phyloP scores from a whole-genome alignment of 1,140 invertebrate species.

The Dinothrombium tinctorium region DNA sequence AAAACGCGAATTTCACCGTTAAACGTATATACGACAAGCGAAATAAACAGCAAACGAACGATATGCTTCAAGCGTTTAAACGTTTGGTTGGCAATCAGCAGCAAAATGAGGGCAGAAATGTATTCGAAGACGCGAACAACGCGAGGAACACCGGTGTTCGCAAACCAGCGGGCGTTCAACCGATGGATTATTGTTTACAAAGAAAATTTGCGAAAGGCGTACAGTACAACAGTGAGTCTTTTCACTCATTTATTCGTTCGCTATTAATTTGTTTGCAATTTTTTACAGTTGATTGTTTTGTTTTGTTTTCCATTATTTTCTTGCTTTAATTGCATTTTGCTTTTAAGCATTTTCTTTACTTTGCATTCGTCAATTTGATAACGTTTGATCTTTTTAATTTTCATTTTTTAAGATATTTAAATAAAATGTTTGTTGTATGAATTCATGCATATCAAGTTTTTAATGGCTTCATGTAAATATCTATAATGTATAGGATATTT shows the following conservation, averaged over 20 bases:
- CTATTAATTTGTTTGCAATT: background rate
- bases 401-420: too few relatives aligned
- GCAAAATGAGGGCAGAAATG: background rate
- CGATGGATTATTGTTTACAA: conserved; percentile 69
- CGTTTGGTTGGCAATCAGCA: conserved; percentile 3
- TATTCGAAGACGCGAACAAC: background rate
- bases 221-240: conserved; percentile 76
- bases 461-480: too few relatives aligned
- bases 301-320: background rate
- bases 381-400: too few relatives aligned
- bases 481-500: too few relatives aligned
- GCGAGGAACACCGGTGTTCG: background rate
- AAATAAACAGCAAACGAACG: too few relatives aligned
- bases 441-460: too few relatives aligned
- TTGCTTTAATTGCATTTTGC: background rate
- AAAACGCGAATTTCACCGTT: too few relatives aligned
- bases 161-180: conserved; percentile 33
- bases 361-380: too few relatives aligned
- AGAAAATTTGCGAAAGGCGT: conserved; percentile 83
- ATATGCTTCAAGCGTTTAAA: conserved; percentile 6
- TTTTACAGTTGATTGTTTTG: background rate
- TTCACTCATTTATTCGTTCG: background rate
- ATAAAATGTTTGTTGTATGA: too few relatives aligned
- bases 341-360: too few relatives aligned
- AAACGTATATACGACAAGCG: too few relatives aligned